These are phyloP conservation scores for Sturnira hondurensis DNA, from an alignment of 2,113 vertebrate species.

Conservation along the genomic window DNA sequence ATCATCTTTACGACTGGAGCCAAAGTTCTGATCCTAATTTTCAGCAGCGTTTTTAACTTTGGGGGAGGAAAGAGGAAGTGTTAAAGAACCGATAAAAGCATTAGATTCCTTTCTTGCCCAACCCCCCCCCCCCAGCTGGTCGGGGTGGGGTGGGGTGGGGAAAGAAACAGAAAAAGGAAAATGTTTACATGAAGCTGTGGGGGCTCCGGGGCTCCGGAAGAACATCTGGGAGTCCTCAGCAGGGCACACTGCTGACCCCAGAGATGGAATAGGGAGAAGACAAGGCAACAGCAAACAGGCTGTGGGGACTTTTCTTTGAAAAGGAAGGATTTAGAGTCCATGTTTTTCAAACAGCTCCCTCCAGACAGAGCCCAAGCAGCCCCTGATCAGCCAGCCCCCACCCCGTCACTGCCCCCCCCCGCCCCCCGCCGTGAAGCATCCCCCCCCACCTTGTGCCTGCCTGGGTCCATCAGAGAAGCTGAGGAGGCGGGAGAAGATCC, in stretches of 20 bases:
- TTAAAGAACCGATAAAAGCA: not conserved
- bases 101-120: not conserved
- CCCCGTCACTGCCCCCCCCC: no score
- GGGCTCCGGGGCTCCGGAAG: no score
- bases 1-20: not conserved
- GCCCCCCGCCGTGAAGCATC: not conserved
- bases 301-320: not conserved
- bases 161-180: not conserved
- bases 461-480: conserved; percentile 14
- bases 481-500: not conserved
- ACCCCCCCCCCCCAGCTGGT: no score
- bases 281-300: not conserved
- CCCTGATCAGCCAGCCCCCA: not conserved
- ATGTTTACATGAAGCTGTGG: not conserved
- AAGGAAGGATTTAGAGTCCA: not conserved
- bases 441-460: not conserved
- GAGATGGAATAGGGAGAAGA: not conserved
- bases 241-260: not conserved
- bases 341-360: not conserved
- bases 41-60: not conserved
- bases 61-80: fast-evolving
- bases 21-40: not conserved
- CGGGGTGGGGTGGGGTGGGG: no score
- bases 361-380: not conserved
- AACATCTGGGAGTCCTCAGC: not conserved